Evolutionary conservation across 2,797 vertebrate genomes (phyloP), one percentile per base, ranked within the genome.

Genomic region (Fringilla coelebs): DNA sequence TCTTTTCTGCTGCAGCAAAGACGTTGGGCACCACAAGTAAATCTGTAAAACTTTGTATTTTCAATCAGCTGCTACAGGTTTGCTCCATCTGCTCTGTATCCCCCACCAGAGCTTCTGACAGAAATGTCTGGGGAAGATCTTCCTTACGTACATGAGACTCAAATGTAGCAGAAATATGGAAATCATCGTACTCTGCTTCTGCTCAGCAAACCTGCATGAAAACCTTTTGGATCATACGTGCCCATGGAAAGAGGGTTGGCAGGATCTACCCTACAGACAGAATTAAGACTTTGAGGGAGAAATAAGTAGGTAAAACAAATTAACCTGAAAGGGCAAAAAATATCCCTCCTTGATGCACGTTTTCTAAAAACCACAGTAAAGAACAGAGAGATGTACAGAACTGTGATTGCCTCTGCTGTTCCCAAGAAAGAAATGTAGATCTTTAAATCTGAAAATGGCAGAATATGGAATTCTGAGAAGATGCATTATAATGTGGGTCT

Each of bases 301-400:
- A 93, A 55, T 87, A 87, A 80, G 80, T 34, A 92, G 71, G 65
- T 90, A 90, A 93, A 95, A 58, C 67, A 95, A 96, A 93, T 90
- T 93, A 93, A 94, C 71, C 54, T 0, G 2, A 89, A 91, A 91
- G 83, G 74, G 84, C 38, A 88, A 76, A 86, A 95, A 87, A 82
- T 76, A 77, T 45, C 40, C 58, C 91, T 75, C 31, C 67, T 91
- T 85, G 41, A 89, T 90, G 65, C 20, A 74, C 36, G n/a, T 74
- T 89, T 95, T 85, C 28, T 90, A 61, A 61, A 93, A 95, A 58
- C 34, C 75, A 83, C 29, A 55, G 72, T 65, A 65, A 89, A 87
- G 67, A 89, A 92, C 48, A 40, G 62, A 85, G 49, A 40, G 29
- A 72, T 36, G 52, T n/a, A 67, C 7, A 72, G 71, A 75, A 77